Evolutionary conservation across 35 echinoderm and acorn worm species (phyloP), one percentile per base, ranked within the genome.

Genomic region (Acanthaster planci): DNA sequence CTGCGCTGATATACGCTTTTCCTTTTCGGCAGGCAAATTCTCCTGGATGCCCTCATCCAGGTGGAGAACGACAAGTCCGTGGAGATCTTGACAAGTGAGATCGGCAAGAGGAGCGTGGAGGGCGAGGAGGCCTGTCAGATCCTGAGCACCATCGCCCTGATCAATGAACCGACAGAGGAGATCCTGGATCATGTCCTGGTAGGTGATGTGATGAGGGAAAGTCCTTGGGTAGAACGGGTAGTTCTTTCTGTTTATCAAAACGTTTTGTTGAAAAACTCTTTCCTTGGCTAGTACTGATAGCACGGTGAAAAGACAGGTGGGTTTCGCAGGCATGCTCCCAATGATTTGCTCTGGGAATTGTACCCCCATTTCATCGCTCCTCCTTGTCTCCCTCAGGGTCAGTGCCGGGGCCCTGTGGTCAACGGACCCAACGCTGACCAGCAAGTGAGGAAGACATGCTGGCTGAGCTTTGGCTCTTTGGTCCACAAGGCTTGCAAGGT

Each of bases 401-500:
- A 83, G 78, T 54, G 79, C 64, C 40, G 47, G 54, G 40, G 56
- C 34, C 59, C 18, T 16, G 7, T 37, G 21, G 22, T 78, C 37
- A 18, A 32, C 35, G 51, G 9, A 16, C 37, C 67, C 16, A 23
- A 64, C 14, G 37, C n/a, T 40, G 72, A 77, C 31, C 52, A 83
- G 37, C 30, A 82, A 18, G 17, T 86, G 12, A 86, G 50, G 44
- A 60, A 76, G 67, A 76, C 87, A 35, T 91, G 89, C 55, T 91
- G 89, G 89, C 37, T 91, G 55, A 55, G 67, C 30, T 85, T 79
- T 53, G 89, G 89, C 19, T 78, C 68, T 15, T 30, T 91, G 37
- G 83, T 91, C 21, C 37, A 85, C 89, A 85, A 58, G 31, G 83
- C 89, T 8, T 80, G 83, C 50, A 57, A 84, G 54, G 82, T 78